Base-by-base conservation (phyloP, 2,113 vertebrate species). In the Psilopsiagon aymara region DNA sequence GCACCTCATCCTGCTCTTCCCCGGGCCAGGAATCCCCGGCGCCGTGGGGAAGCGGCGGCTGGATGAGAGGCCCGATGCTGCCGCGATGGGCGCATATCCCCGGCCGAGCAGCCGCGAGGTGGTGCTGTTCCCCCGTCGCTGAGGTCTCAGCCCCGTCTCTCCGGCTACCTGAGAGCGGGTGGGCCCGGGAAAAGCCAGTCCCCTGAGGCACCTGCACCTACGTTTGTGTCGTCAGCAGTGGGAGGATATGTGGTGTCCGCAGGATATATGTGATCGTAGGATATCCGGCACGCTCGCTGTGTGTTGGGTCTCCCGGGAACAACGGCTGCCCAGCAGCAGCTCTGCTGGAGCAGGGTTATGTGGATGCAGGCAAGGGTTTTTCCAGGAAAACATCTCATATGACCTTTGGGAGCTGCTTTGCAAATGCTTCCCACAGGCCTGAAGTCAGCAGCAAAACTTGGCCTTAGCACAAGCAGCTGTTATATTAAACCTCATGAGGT, bases 61-160 rank as follows among this genome's bases (percentile, higher is more conserved):
- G 8, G 15, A 9, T 7, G 57, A 13, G 35, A 11, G 63, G 16
- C 21, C 16, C 2, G 31, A 17, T 10, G 8, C 9, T 16, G 44
- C 57, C 13, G 57, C 57, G 33, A 23, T n/a, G 57, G 33, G 57
- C 33, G 20, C 57, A 15, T 33, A n/a, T 23, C 20, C 13, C 33
- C 33, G 31, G 44, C 28, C 18, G 4, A 19, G n/a, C 44, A 52
- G 80, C 93, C 93, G 67, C 90, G 21, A 96, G 96, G 41, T 91
- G 96, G 91, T 51, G 80, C 80, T 77, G 55, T 39, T 88, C 16
- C 78, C 80, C 89, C 66, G 57, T 70, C 14, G 51, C 79, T 63
- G 76, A 57, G 7, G 39, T 1, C 62, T 10, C 39, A 25, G n/a
- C 23, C 59, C n/a, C 20, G n/a, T 10, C 9, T 16, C n/a, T 37